phyloP scores from a whole-genome alignment of 1,140 invertebrate genomes.

The Colletes gigas region DNA sequence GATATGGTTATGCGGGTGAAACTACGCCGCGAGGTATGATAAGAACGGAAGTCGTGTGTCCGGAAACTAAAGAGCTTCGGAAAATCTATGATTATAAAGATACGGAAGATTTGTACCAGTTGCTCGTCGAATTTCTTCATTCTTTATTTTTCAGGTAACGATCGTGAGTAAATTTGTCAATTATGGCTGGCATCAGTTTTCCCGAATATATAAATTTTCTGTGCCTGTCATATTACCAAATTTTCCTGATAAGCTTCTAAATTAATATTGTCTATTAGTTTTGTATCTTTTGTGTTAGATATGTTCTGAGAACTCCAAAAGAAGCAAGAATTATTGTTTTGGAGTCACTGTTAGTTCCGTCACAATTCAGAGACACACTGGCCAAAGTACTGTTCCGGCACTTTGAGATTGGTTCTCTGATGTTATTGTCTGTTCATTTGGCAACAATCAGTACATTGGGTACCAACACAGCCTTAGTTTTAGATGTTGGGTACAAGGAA shows the following conservation, averaged over 20 bases:
- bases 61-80: slow-evolving; percentile 84
- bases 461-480: slow-evolving; percentile 88
- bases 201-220: background rate
- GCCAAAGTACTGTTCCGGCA: slow-evolving; percentile 95
- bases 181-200: no score
- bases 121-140: slow-evolving; percentile 94
- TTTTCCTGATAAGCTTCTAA: background rate
- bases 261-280: background rate
- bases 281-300: slow-evolving; percentile 81
- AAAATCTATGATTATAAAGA: slow-evolving; percentile 88
- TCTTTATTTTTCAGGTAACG: slow-evolving; percentile 92
- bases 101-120: slow-evolving; percentile 90
- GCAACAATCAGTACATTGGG: slow-evolving; percentile 90
- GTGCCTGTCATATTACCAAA: background rate
- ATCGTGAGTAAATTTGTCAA: no score
- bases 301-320: slow-evolving; percentile 95
- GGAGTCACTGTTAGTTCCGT: slow-evolving; percentile 93
- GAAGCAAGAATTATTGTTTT: slow-evolving; percentile 94
- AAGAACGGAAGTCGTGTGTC: slow-evolving; percentile 87
- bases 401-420: slow-evolving; percentile 89
- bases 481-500: slow-evolving; percentile 94
- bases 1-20: slow-evolving; percentile 96
- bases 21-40: slow-evolving; percentile 93
- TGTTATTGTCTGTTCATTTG: slow-evolving; percentile 90
- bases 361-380: slow-evolving; percentile 90